Percentiles rank a stretch among this genome's conserved stretches.
Evolutionary conservation across 2,888 invertebrate genomes (phyloP).

Genomic region (Ichneumoninae sp.): DNA sequence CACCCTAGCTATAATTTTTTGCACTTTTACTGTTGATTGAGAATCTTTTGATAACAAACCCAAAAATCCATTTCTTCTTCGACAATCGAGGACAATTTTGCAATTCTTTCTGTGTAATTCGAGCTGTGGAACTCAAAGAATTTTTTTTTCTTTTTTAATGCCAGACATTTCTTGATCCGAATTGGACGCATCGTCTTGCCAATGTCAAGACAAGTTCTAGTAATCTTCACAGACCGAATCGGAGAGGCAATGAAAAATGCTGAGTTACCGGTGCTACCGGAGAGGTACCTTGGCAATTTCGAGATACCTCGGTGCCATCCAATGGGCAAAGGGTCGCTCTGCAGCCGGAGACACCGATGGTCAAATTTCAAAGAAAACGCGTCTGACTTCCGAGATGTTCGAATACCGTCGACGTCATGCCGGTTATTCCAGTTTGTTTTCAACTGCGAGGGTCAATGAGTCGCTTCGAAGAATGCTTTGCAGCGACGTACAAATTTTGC

Average conservation of each 20-base stretch:
- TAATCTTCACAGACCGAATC: neutral
- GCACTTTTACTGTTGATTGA: neutral
- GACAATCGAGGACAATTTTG: neutral
- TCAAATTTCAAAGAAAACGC: constrained; percentile 52
- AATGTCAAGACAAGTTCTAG: neutral
- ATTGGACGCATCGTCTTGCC: constrained; percentile 3
- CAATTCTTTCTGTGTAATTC: neutral
- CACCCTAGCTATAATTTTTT: neutral
- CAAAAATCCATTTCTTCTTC: neutral
- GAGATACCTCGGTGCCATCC: neutral
- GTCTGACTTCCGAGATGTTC: neutral
- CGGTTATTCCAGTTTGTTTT: neutral
- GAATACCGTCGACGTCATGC: neutral
- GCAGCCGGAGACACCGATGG: neutral
- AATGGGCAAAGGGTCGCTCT: neutral
- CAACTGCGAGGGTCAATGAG: neutral
- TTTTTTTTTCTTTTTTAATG: neutral
- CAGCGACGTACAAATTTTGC: neutral
- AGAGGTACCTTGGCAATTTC: constrained; percentile 6
- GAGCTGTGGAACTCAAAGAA: no score
- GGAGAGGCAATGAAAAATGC: neutral
- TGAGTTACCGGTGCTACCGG: neutral
- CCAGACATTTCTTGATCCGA: neutral
- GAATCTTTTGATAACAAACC: constrained; percentile 2
- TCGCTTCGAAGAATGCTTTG: constrained; percentile 16